Evolutionary conservation across 2,888 invertebrate species (phyloP), one percentile per base, ranked within the genome.

Genomic region (Teleogryllus oceanicus): DNA sequence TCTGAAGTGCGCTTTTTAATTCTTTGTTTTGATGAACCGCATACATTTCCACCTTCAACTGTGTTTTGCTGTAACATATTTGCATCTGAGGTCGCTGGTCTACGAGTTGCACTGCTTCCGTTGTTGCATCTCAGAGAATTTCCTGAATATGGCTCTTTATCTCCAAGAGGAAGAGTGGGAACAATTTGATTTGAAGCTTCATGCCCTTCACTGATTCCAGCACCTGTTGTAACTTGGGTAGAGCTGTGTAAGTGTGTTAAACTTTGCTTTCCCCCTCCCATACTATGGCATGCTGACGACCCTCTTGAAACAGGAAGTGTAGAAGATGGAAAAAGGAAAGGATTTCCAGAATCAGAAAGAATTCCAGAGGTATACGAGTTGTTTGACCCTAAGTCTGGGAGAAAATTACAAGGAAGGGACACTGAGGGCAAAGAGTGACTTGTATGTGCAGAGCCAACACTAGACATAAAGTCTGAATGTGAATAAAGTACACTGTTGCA

Each of bases 1-100:
- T 81, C 81, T 11, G 79, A 37, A 11, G 76, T 75, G 12, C 80
- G 49, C 49, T 78, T 80, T 49, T 76, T 77, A 12, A 49, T 49
- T 11, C 79, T 78, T 21, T 78, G 78, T 62, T 80, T 81, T 79
- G 74, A 24, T 75, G 76, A 11, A 16, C 51, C 49, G 50, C 80
- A 79, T 20, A 21, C 51, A n/a, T 37, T 75, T 13, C 74, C 24
- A 49, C 11, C 49, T 79, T 49, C n/a, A 50, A 74, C 77, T 20
- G 21, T 77, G 16, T 76, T 78, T n/a, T 77, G 78, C 49, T 79
- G 78, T n/a, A 78, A n/a, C 13, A 62, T 62, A 4, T 13, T 18
- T 13, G 62, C 13, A 8, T 62, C n/a, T 18, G 16, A 62, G 62
- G 16, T n/a, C 13, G 16, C 62, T 13, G 16, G 16, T 62, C 62